Conservation (phyloP, 2,113 vertebrate species). For the Xenopus borealis region DNA sequence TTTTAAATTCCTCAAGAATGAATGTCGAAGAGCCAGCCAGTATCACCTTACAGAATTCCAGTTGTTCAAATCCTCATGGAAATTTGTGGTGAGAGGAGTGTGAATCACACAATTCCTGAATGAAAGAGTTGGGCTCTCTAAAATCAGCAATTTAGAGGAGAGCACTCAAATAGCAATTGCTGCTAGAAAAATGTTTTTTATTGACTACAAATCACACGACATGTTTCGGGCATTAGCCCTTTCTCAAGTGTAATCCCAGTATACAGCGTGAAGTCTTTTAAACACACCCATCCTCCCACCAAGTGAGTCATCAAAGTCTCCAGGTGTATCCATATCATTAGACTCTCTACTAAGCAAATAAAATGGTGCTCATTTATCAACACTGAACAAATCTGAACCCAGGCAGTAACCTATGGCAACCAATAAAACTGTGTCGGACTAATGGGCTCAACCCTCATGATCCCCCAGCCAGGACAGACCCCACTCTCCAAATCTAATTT, state of each 20-base stretch:
- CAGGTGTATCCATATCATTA: too few relatives aligned
- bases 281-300: neutral
- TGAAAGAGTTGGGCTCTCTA: neutral
- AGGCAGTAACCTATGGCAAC: neutral
- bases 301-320: too few relatives aligned
- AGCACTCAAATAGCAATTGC: too few relatives aligned
- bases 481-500: too few relatives aligned
- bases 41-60: slow-evolving; percentile 14
- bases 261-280: neutral
- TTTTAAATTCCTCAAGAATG: slow-evolving; percentile 18
- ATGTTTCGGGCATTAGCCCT: too few relatives aligned
- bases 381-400: neutral
- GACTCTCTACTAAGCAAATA: neutral
- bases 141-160: neutral
- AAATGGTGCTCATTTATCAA: neutral
- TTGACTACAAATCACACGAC: too few relatives aligned
- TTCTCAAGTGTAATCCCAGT: too few relatives aligned
- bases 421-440: neutral
- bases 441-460: too few relatives aligned
- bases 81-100: neutral
- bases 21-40: slow-evolving; percentile 5
- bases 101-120: neutral
- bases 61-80: slow-evolving; percentile 2
- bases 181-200: too few relatives aligned
- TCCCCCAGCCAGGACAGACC: too few relatives aligned